Evolutionary conservation across 2,113 vertebrate genomes (phyloP).

Genomic region (Daphoenositta chrysoptera): DNA sequence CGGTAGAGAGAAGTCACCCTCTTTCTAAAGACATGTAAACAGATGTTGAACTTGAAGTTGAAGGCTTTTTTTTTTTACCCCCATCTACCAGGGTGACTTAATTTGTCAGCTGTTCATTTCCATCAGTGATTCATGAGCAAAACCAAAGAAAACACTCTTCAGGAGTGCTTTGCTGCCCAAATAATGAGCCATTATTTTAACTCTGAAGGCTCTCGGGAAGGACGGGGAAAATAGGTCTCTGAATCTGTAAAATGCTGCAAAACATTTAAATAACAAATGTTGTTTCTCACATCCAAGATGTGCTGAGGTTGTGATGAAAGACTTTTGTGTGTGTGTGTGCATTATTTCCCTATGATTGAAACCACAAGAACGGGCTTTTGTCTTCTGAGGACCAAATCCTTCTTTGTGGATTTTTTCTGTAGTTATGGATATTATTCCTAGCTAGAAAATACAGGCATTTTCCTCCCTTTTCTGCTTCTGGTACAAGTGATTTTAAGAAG

Average conservation of each 20-base stretch:
- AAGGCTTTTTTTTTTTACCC: neutral
- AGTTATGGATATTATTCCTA: neutral
- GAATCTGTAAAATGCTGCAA: neutral
- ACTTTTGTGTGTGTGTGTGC: neutral
- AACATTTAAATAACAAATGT: neutral
- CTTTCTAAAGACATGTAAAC: neutral
- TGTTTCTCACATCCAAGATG: neutral
- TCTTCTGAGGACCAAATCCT: neutral
- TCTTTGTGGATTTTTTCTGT: neutral
- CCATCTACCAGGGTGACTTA: neutral
- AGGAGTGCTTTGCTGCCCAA: neutral
- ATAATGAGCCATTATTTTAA: slow-evolving; percentile 28
- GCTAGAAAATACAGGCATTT: neutral
- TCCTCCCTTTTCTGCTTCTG: neutral
- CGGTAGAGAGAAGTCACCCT: neutral
- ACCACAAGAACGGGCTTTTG: neutral
- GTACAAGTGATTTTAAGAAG: neutral
- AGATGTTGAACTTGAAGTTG: neutral
- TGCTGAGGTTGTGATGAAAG: neutral
- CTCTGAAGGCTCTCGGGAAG: neutral
- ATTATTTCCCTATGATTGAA: neutral
- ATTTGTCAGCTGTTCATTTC: slow-evolving; percentile 50
- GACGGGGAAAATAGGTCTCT: neutral
- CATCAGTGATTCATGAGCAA: slow-evolving; percentile 23
- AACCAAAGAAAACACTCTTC: slow-evolving; percentile 20